Evolutionary conservation across 1,140 invertebrate genomes (phyloP).

Genomic region (Neodiprion fabricii): DNA sequence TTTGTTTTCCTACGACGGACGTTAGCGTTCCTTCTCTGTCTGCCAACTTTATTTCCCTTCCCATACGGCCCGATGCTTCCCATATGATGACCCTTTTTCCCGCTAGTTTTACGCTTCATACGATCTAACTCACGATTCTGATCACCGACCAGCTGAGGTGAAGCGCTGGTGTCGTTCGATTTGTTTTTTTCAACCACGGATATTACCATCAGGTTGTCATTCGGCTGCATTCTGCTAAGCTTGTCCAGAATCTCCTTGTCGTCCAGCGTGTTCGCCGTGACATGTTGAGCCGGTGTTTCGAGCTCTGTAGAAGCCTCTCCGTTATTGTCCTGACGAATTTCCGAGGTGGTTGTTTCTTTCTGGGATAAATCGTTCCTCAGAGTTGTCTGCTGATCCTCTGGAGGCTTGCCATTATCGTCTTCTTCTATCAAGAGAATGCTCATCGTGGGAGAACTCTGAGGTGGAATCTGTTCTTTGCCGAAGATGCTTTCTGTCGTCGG

Average conservation of each 20-base stretch:
- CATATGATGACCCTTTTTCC: not conserved
- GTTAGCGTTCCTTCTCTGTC: not conserved
- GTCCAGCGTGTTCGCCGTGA: not conserved
- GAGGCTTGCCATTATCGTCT: not conserved
- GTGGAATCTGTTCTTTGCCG: not conserved
- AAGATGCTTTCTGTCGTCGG: not conserved
- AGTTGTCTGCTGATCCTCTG: not conserved
- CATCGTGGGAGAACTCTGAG: not conserved
- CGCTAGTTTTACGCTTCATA: not conserved
- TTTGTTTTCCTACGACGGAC: not conserved
- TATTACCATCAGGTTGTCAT: slow-evolving; percentile 21
- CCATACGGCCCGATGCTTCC: not conserved
- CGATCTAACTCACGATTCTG: not conserved
- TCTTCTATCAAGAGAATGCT: not conserved
- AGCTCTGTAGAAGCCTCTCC: not conserved
- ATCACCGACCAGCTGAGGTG: not conserved
- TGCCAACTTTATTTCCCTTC: not conserved
- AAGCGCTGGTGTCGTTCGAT: not conserved
- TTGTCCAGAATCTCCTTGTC: not conserved
- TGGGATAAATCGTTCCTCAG: not conserved
- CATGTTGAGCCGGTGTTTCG: not conserved
- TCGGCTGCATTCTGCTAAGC: not conserved
- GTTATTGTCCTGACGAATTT: not conserved
- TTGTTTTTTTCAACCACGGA: slow-evolving; percentile 19
- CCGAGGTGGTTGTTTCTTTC: no score